These are phyloP conservation scores for Gonatopus flavifemur DNA, from an alignment of 1,140 invertebrate species.

Conservation along the genomic window DNA sequence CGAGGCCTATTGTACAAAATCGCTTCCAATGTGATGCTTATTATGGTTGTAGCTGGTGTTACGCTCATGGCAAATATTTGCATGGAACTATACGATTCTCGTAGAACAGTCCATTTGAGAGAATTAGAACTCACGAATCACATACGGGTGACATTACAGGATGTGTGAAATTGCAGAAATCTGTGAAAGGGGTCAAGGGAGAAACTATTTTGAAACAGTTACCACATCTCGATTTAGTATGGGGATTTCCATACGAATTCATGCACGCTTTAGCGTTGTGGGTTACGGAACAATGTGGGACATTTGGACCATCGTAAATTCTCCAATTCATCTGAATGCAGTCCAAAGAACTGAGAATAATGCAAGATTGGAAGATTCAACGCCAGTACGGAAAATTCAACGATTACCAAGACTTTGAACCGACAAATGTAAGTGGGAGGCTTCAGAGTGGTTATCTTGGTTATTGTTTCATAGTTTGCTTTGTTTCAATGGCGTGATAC, in stretches of 20 bases:
- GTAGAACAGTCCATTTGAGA: no score
- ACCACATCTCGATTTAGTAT: constrained; percentile 20
- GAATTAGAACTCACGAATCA: no score
- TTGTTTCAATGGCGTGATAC: constrained; percentile 10
- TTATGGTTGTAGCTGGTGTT: constrained; percentile 21
- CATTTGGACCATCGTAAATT: constrained; percentile 3
- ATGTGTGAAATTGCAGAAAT: no score
- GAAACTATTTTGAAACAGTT: no score
- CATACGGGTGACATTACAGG: no score
- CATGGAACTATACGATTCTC: no score
- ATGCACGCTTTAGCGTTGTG: constrained; percentile 24
- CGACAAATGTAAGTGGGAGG: constrained; percentile 11
- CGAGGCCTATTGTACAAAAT: constrained; percentile 26
- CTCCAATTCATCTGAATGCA: not conserved
- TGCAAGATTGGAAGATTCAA: constrained; percentile 5
- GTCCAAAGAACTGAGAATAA: not conserved
- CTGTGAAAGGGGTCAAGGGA: no score
- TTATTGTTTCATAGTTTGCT: constrained; percentile 17
- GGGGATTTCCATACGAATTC: constrained; percentile 23
- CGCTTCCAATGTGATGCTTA: constrained; percentile 20
- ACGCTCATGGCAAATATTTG: no score
- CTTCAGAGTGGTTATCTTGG: no score
- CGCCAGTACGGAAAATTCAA: constrained; percentile 14
- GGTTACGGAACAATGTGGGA: constrained; percentile 23
- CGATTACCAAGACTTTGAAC: constrained; percentile 6